Evolutionary conservation across 2,888 invertebrate species (phyloP).

Genomic region (Folsomia manolachei): DNA sequence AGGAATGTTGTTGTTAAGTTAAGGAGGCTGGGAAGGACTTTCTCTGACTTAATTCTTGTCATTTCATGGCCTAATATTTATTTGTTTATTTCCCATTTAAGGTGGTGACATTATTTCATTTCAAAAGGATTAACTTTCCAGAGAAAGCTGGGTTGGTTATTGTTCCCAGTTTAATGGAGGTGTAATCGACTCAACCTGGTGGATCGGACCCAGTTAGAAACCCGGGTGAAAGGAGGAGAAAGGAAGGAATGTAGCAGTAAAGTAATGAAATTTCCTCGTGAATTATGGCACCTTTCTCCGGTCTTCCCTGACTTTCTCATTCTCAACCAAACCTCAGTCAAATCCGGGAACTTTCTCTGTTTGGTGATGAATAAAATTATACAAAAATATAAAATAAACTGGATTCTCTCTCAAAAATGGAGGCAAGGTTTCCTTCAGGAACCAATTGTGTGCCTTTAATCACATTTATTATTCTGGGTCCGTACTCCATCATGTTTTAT

Average conservation of each 20-base stretch:
- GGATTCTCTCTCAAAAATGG: neutral
- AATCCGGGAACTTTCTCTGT: constrained; percentile 5
- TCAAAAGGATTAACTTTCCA: neutral
- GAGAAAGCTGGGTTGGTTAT: neutral
- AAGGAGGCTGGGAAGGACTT: too few species aligned
- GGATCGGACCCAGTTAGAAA: neutral
- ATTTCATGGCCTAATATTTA: neutral
- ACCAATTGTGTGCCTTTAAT: neutral
- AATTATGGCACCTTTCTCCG: neutral
- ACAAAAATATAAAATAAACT: neutral
- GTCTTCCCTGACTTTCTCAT: neutral
- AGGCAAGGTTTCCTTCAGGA: too few species aligned
- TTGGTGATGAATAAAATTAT: neutral
- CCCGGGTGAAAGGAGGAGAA: neutral
- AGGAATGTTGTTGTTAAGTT: too few species aligned
- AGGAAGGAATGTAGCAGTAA: constrained; percentile 13
- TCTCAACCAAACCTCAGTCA: constrained; percentile 23
- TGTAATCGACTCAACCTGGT: neutral
- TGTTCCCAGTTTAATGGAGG: neutral
- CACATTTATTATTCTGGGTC: neutral
- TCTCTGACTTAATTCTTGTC: neutral
- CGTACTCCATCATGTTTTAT: neutral
- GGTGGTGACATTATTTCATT: neutral
- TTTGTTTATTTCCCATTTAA: neutral
- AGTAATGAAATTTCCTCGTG: constrained; percentile 1